These are phyloP conservation scores for Amazona guildingii DNA, from an alignment of 2,113 vertebrate genomes.

Conservation along the genomic window DNA sequence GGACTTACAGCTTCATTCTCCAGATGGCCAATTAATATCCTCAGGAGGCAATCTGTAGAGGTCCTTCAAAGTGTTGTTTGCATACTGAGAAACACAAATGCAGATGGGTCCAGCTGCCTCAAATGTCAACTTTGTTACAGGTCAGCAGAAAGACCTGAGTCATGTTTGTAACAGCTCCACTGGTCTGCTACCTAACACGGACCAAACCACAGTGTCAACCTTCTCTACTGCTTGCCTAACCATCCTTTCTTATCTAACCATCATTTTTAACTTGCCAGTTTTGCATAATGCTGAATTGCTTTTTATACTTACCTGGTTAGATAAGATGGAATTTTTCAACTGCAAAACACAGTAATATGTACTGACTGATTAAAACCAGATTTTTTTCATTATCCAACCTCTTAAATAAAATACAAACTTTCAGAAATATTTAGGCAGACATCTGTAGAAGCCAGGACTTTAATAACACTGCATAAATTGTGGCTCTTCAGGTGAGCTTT, in stretches of 20 bases:
- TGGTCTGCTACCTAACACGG: background rate
- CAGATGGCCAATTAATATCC: background rate
- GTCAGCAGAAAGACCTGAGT: background rate
- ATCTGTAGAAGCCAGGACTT: slow-evolving; percentile 45
- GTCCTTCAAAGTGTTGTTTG: background rate
- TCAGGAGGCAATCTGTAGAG: background rate
- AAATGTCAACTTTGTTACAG: background rate
- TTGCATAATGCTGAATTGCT: slow-evolving; percentile 31
- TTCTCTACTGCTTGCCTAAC: background rate
- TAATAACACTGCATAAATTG: slow-evolving; percentile 37
- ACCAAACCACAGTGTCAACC: background rate
- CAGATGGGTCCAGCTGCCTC: background rate
- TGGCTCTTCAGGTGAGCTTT: slow-evolving; percentile 51
- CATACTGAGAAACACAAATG: background rate
- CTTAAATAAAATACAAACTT: slow-evolving; percentile 44
- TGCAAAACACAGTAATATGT: slow-evolving; percentile 33
- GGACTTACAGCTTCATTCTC: background rate
- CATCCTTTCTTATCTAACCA: background rate
- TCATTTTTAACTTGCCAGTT: slow-evolving; percentile 11
- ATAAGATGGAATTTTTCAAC: slow-evolving; percentile 60
- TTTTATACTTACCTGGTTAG: slow-evolving; percentile 38
- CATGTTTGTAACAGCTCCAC: background rate
- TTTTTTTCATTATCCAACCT: slow-evolving; percentile 39
- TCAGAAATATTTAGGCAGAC: slow-evolving; percentile 43
- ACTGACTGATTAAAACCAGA: slow-evolving; percentile 64